Percentiles rank a stretch among this genome's conserved stretches.
Conservation (phyloP, 2,113 vertebrate genomes). For the Sinocyclocheilus rhinocerous region DNA sequence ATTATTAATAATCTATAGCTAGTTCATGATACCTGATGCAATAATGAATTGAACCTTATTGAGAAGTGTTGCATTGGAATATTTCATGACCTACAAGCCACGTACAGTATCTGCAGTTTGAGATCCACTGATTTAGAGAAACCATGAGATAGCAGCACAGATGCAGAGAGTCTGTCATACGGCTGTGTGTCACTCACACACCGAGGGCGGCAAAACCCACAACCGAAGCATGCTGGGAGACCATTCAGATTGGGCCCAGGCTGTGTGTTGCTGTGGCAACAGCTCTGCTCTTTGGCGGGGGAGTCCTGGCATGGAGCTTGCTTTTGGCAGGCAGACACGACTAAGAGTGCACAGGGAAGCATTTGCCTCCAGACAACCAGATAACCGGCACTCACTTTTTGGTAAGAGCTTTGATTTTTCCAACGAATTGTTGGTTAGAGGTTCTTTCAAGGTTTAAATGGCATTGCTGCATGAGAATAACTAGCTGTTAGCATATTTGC, state of each 20-base stretch:
- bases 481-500: neutral
- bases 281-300: conserved; percentile 60
- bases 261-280: conserved; percentile 74
- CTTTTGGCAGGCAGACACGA: conserved; percentile 43
- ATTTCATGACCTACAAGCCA: neutral
- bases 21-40: neutral
- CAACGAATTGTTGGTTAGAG: conserved; percentile 25
- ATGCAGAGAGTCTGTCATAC: conserved; percentile 24
- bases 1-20: neutral
- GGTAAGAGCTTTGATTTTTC: conserved; percentile 38
- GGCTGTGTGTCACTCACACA: conserved; percentile 14
- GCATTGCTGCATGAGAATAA: neutral
- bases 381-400: conserved; percentile 44
- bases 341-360: conserved; percentile 27
- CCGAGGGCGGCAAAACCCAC: conserved; percentile 37
- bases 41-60: neutral
- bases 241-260: conserved; percentile 53
- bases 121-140: neutral
- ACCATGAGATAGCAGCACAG: conserved; percentile 11
- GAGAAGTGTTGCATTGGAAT: neutral
- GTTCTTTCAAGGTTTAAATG: conserved; percentile 9
- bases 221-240: conserved; percentile 42
- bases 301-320: conserved; percentile 60
- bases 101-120: neutral
- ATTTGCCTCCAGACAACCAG: conserved; percentile 35